Conservation (phyloP, 2,113 vertebrate genomes). For the Cariama cristata region DNA sequence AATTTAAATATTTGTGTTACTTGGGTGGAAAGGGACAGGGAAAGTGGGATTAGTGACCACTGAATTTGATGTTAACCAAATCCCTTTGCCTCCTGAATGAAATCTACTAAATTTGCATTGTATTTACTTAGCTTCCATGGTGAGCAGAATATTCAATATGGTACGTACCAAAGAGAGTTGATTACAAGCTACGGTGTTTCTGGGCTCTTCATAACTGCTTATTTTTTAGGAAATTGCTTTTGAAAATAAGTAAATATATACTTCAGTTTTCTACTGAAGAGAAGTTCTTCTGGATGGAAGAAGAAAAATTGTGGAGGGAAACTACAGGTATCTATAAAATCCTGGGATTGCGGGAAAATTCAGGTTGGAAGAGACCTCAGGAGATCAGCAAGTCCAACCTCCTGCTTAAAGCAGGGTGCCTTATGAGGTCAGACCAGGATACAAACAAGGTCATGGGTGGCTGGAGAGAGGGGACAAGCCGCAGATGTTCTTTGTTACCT, state of each 20-base stretch:
- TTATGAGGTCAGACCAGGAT: background rate
- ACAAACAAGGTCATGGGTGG: background rate
- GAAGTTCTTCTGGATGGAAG: background rate
- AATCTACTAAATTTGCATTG: slow-evolving; percentile 8
- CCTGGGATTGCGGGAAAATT: background rate
- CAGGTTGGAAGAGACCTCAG: background rate
- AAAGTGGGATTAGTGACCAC: slow-evolving; percentile 1
- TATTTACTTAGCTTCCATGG: background rate
- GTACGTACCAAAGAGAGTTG: background rate
- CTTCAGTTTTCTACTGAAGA: background rate
- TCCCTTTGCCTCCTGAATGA: background rate
- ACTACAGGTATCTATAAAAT: background rate
- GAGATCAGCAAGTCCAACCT: background rate
- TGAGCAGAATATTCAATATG: background rate
- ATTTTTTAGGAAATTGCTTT: background rate
- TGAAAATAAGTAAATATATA: background rate
- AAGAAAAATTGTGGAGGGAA: background rate
- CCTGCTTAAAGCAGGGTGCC: background rate
- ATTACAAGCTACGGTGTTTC: background rate
- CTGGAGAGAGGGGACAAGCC: background rate
- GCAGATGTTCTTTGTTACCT: background rate
- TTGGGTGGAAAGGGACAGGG: background rate
- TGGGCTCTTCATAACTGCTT: background rate
- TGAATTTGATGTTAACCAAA: slow-evolving; percentile 24
- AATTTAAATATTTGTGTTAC: slow-evolving; percentile 50